These are phyloP conservation scores for Parapsyche elsis DNA, from an alignment of 1,140 invertebrate species.

Conservation along the genomic window DNA sequence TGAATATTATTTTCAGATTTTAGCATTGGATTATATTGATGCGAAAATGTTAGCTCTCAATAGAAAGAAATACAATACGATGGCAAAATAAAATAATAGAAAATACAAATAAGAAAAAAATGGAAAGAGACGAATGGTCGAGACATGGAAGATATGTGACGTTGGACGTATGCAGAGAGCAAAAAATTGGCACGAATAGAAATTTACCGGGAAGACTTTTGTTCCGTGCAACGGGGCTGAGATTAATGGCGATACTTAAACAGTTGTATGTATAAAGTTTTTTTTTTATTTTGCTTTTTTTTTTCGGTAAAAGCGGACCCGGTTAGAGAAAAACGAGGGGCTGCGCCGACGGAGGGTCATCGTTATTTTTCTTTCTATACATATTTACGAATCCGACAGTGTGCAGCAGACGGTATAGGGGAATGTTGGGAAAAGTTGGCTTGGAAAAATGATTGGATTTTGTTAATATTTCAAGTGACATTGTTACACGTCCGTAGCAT, in stretches of 20 bases:
- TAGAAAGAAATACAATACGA: background rate
- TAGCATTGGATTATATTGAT: no score
- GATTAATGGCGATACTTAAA: slow-evolving; percentile 32
- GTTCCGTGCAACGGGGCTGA: slow-evolving; percentile 10
- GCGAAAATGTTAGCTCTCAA: no score
- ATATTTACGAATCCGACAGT: background rate
- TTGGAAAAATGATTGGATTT: slow-evolving; percentile 13
- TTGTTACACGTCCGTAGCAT: slow-evolving; percentile 28
- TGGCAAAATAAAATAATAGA: background rate
- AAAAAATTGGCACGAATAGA: slow-evolving; percentile 32
- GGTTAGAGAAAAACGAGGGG: background rate
- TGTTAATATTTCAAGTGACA: slow-evolving; percentile 33
- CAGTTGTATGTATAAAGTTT: slow-evolving; percentile 26
- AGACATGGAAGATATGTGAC: slow-evolving; percentile 20
- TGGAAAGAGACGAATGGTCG: slow-evolving; percentile 15
- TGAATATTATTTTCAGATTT: no score
- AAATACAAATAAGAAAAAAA: background rate
- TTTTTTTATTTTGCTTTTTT: background rate
- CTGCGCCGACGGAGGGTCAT: background rate
- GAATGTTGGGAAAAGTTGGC: background rate
- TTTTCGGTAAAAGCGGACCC: background rate
- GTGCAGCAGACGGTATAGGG: no score
- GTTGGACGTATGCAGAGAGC: slow-evolving; percentile 17
- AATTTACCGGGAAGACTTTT: slow-evolving; percentile 28
- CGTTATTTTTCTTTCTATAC: slow-evolving; percentile 10